Base-by-base conservation (phyloP, 2,113 vertebrate species). In the Reinhardtius hippoglossoides region DNA sequence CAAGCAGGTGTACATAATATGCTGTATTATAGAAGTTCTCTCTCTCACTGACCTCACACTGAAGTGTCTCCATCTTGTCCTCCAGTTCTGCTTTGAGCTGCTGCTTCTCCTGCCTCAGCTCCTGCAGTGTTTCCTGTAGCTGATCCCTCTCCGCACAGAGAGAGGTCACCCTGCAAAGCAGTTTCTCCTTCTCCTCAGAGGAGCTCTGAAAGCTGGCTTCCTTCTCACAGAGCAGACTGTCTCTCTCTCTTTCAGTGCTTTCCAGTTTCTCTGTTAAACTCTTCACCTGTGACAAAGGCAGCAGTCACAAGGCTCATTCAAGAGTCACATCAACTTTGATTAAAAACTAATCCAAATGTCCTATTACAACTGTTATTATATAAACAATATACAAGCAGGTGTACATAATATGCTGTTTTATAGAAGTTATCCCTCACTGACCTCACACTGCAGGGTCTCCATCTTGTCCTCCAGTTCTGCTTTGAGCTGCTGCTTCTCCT, bases 81-180 rank as follows among this genome's bases (percentile, higher is more conserved):
- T 92, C 85, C 71, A 88, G 73, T 21, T 91, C 52, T 3, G 21
- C 73, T 3, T 0, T 56, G 46, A 90, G 78, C 67, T 85, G 79
- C 52, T 24, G 21, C 31, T 71, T 90, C 69, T 93, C 87, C 65
- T 63, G 63, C 13, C 59, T 69, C 54, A 84, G 66, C 1, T 5
- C 68, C 58, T 89, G 71, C 67, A 91, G 78, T 0, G 23, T 56
- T 67, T 86, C 80, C 65, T 74, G 80, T 44, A 88, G 84, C 79
- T 82, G 57, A 40, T 89, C 70, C 42, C 74, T 64, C 21, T 93
- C 90, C 66, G 87, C 80, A 12, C 55, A 59, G 54, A 91, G 72
- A 48, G 80, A 52, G 0, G 23, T 59, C 10, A 89, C 1, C 23
- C 48, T 81, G 31, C 52, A 2, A 37, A 31, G 48, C 21, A 89